Evolutionary conservation across 2,888 invertebrate species (phyloP).

Genomic region (Rhamphomyia laevipes): DNA sequence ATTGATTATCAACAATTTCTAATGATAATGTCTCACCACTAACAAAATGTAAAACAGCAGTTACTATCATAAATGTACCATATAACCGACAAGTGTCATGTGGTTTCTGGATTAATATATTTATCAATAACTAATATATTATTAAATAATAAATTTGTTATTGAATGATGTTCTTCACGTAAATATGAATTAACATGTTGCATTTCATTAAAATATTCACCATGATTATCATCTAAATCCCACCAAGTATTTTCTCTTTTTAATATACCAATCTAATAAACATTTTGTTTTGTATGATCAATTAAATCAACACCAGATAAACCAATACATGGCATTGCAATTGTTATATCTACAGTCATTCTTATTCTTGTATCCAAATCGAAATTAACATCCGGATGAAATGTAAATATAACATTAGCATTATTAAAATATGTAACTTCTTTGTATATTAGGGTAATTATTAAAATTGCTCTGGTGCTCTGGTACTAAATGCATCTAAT

Average conservation of each 20-base stretch:
- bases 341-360: slow-evolving; percentile 89
- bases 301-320: slow-evolving; percentile 76
- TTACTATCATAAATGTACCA: slow-evolving; percentile 66
- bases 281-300: slow-evolving; percentile 85
- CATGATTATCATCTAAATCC: slow-evolving; percentile 64
- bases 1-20: slow-evolving; percentile 54
- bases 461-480: too few species aligned
- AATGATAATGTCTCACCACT: slow-evolving; percentile 63
- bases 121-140: slow-evolving; percentile 46
- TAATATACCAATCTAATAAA: slow-evolving; percentile 68
- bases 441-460: slow-evolving; percentile 67
- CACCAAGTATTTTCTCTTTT: slow-evolving; percentile 84
- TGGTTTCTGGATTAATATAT: slow-evolving; percentile 22
- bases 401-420: slow-evolving; percentile 71
- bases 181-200: slow-evolving; percentile 74
- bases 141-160: slow-evolving; percentile 48
- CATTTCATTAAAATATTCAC: slow-evolving; percentile 68
- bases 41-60: slow-evolving; percentile 64
- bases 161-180: slow-evolving; percentile 82
- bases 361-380: slow-evolving; percentile 78
- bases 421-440: slow-evolving; percentile 78
- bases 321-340: slow-evolving; percentile 58
- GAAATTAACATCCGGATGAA: slow-evolving; percentile 81
- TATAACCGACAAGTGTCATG: slow-evolving; percentile 82
- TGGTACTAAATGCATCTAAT: too few species aligned